Evolutionary conservation across 2,113 vertebrate species (phyloP), one percentile per base, ranked within the genome.

Genomic region (Columba janthina): DNA sequence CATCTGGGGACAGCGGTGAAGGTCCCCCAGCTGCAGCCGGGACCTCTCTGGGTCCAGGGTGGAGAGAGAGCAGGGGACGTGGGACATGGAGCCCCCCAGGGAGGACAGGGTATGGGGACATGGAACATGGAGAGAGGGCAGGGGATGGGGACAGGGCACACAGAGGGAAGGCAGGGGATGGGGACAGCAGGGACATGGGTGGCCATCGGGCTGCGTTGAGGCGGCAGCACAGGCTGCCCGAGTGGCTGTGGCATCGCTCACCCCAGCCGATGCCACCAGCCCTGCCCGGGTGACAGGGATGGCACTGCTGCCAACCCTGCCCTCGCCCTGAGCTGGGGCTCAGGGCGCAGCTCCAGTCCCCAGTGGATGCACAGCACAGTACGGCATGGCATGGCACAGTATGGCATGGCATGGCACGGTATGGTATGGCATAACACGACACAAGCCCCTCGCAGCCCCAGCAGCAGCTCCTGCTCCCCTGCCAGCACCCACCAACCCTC

Each of bases 331-430:
- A 9, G 15, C 16, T 0, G 2, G 16, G 4, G 10, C 22, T 28
- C 56, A 7, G 6, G 34, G 40, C 15, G 44, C 20, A 1, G 34
- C 34, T 50, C 78, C 72, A 4, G 1, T 11, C 25, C 12, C 42
- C 5, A 0, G 5, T 4, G 36, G 48, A n/a, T 7, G 38, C 20
- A 18, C 3, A 4, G 38, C 65, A 38, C 29, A 13, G 32, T 24
- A 18, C 2, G 5, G 38, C 65, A 11, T 6, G 7, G 42, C 54
- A 46, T 1, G 3, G 46, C 38, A 61, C 6, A 4, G 60, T 57
- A 34, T 7, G 10, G 44, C 48, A 50, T 9, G 48, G 46, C 11
- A 50, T 21, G 48, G 21, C 19, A 50, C 8, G 48, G 48, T 22
- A 50, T 22, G 20, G 48, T 24, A 24, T 22, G 48, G 48, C 48